Evolutionary conservation across 1,140 invertebrate species (phyloP).

Genomic region (Zaprionus ornatus): DNA sequence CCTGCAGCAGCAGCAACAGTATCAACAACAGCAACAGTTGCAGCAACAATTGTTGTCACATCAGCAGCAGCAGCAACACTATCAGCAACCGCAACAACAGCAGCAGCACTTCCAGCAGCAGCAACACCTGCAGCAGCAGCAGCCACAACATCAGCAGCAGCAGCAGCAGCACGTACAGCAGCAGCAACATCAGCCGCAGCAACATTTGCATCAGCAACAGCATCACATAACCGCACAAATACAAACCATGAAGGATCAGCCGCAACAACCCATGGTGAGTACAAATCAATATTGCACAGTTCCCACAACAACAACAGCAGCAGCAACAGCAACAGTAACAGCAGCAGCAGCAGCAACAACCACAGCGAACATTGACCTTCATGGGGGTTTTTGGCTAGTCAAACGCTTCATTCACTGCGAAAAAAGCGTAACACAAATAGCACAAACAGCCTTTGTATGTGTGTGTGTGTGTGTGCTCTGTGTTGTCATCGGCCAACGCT

Average conservation of each 20-base stretch:
- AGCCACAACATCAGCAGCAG: constrained; percentile 50
- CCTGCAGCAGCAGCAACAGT: constrained; percentile 56
- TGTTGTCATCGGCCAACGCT: constrained; percentile 40
- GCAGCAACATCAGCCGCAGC: constrained; percentile 62
- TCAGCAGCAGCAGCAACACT: constrained; percentile 63
- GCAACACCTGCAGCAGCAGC: constrained; percentile 53
- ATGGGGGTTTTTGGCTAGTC: constrained; percentile 28
- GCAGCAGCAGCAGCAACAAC: constrained; percentile 5
- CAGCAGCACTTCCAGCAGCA: constrained; percentile 62
- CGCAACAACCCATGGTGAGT: constrained; percentile 83
- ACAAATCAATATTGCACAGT: not conserved
- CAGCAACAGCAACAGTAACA: constrained; percentile 76
- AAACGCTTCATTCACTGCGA: constrained; percentile 52
- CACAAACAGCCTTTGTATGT: not conserved
- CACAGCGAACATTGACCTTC: constrained; percentile 66
- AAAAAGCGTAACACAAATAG: constrained; percentile 29
- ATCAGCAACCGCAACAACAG: constrained; percentile 55
- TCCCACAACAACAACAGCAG: not conserved
- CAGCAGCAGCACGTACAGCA: constrained; percentile 58
- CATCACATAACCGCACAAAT: constrained; percentile 84
- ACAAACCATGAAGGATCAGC: constrained; percentile 84
- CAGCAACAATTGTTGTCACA: constrained; percentile 62
- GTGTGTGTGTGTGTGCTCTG: not conserved
- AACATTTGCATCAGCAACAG: constrained; percentile 79
- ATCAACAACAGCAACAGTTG: constrained; percentile 58